Conservation (phyloP, 2,113 vertebrate genomes). For the Rhynchomys soricoides region DNA sequence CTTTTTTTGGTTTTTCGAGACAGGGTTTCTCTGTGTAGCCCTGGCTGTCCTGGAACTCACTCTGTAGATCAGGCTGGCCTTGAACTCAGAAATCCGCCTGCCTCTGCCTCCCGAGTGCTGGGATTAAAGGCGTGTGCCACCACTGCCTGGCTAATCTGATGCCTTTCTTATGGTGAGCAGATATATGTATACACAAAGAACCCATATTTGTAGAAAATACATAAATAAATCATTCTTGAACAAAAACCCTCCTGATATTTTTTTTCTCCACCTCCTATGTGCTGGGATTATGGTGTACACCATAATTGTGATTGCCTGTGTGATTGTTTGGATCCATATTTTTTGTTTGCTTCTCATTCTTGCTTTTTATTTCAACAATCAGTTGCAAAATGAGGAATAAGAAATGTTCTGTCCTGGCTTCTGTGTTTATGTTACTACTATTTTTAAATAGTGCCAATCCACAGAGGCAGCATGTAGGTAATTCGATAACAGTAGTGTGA, state of each 20-base stretch:
- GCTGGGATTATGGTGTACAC: neutral
- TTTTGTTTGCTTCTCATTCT: slow-evolving; percentile 43
- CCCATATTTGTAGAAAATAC: neutral
- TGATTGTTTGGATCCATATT: neutral
- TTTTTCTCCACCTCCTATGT: neutral
- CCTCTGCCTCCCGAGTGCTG: too few species aligned
- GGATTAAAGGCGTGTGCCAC: too few species aligned
- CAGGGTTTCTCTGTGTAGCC: too few species aligned
- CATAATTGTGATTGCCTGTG: neutral
- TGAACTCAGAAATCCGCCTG: too few species aligned
- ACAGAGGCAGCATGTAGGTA: neutral
- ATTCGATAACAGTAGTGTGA: neutral
- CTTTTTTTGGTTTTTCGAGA: too few species aligned
- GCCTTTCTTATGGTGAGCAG: neutral
- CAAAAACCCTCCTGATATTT: neutral
- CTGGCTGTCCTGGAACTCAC: too few species aligned
- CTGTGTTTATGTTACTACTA: neutral
- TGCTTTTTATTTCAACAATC: neutral
- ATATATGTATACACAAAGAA: neutral
- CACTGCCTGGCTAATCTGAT: too few species aligned
- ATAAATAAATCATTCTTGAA: neutral
- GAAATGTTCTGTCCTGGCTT: slow-evolving; percentile 16
- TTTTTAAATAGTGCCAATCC: neutral
- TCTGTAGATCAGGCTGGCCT: too few species aligned
- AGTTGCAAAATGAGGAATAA: slow-evolving; percentile 22